Evolutionary conservation across 2,797 vertebrate species (phyloP).

Genomic region (Avahi laniger): DNA sequence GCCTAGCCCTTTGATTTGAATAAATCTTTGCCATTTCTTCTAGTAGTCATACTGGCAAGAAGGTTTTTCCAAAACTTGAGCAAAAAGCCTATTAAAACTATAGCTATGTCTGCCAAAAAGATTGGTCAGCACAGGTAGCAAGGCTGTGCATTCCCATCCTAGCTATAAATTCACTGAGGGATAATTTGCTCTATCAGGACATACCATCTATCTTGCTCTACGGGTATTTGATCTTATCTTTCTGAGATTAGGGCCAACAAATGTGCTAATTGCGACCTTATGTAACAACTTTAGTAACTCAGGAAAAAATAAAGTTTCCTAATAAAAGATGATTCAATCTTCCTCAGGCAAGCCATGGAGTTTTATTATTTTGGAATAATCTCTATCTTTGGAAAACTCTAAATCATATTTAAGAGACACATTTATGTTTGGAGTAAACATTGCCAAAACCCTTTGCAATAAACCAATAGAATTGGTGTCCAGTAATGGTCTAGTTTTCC

Average conservation of each 20-base stretch:
- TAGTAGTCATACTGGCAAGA: slow-evolving; percentile 9
- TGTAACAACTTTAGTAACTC: slow-evolving; percentile 58
- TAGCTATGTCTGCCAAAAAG: slow-evolving; percentile 29
- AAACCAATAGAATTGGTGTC: not conserved
- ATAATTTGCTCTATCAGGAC: slow-evolving; percentile 42
- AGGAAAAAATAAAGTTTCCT: slow-evolving; percentile 57
- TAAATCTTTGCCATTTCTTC: not conserved
- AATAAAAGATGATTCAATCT: slow-evolving; percentile 69
- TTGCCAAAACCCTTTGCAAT: slow-evolving; percentile 40
- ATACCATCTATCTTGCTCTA: slow-evolving; percentile 55
- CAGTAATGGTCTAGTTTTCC: not conserved
- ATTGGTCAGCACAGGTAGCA: slow-evolving; percentile 26
- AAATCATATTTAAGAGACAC: slow-evolving; percentile 66
- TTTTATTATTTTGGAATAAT: slow-evolving; percentile 64
- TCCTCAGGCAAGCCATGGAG: slow-evolving; percentile 8
- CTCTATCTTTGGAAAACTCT: slow-evolving; percentile 52
- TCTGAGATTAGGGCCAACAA: slow-evolving; percentile 54
- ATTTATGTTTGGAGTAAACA: slow-evolving; percentile 41
- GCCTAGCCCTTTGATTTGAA: slow-evolving; percentile 15
- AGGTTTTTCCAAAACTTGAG: slow-evolving; percentile 36
- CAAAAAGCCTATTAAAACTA: slow-evolving; percentile 47
- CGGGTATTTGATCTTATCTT: slow-evolving; percentile 57
- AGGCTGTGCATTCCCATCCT: slow-evolving; percentile 25
- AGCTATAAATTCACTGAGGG: slow-evolving; percentile 26
- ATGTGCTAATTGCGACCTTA: slow-evolving; percentile 74